A percentile compares a stretch with the other conserved stretches of the same genome.
phyloP scores from a whole-genome alignment of 2,888 invertebrate genomes.

The Philaethria dido region DNA sequence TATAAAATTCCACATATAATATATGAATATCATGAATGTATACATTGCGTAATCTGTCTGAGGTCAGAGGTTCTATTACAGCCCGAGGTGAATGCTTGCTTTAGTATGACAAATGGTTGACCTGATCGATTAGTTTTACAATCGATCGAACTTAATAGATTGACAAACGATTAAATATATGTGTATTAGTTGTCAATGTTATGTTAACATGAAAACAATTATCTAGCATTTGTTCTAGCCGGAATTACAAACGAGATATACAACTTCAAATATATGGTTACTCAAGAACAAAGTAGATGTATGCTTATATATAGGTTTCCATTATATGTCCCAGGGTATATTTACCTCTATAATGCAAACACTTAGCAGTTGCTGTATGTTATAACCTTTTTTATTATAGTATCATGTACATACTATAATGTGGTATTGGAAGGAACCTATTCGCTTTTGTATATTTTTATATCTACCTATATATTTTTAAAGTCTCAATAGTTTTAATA shows the following conservation, averaged over 20 bases:
- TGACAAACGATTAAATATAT: background rate
- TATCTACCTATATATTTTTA: too few species aligned
- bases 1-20: background rate
- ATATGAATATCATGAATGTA: background rate
- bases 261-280: conserved; percentile 4
- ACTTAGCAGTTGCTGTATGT: too few species aligned
- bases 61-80: conserved; percentile 7
- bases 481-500: too few species aligned
- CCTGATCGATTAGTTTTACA: background rate
- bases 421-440: too few species aligned
- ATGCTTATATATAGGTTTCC: background rate
- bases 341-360: background rate
- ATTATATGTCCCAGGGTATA: background rate
- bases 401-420: too few species aligned
- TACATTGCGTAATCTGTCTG: conserved; percentile 3
- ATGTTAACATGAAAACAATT: conserved; percentile 1
- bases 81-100: conserved; percentile 7
- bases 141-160: background rate
- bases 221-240: background rate
- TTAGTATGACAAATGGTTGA: background rate
- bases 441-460: too few species aligned
- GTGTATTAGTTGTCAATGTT: background rate
- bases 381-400: too few species aligned
- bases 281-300: background rate
- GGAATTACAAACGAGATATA: conserved; percentile 2